Evolutionary conservation across 2,888 invertebrate genomes (phyloP), one percentile per base, ranked within the genome.

Genomic region (Perithous albicinctus): DNA sequence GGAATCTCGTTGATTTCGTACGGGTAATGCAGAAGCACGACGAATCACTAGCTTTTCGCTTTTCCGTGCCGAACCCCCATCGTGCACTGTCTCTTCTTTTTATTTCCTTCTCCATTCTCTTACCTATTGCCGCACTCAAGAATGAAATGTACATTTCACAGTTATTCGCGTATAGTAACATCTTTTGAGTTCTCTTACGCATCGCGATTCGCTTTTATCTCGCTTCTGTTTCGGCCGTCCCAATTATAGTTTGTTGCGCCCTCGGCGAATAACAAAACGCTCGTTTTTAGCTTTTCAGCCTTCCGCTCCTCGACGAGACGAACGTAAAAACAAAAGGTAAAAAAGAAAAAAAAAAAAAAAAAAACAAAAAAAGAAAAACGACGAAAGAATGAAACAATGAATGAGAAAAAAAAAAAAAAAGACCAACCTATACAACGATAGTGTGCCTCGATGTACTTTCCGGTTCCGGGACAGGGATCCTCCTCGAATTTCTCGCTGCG

Each of bases 401-500:
- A 63, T 26, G 41, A 66, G 43, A 72, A 79, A 69, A 74, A 78
- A 82, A 85, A 85, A 76, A 64, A 78, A 63, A 63, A 59, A 72
- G 89, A 91, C 92, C 88, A 90, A 91, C 92, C 92, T 90, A 91
- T 90, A 90, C 95, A 95, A 86, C 90, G 89, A 93, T 94, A 95
- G 82, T 95, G 95, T 85, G 93, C 94, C 92, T 95, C 95, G 88
- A 95, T 92, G 93, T 95, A 95, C 93, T 95, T 95, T 87, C 92
- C 92, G 84, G 95, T 95, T 84, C 93, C 94, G 83, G 94, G 94
- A 92, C 95, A 95, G 83, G 95, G 94, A 89, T 95, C 94, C 87
- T 92, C 94, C 86, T 92, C 95, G 94, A 96, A 91, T 87, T 90
- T 88, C 84, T 88, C 87, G 88, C 89, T 91, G 88, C 87, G 87